These are phyloP conservation scores for Kuschelorhynchus macadamiae DNA, from an alignment of 2,888 invertebrate species.

Conservation along the genomic window DNA sequence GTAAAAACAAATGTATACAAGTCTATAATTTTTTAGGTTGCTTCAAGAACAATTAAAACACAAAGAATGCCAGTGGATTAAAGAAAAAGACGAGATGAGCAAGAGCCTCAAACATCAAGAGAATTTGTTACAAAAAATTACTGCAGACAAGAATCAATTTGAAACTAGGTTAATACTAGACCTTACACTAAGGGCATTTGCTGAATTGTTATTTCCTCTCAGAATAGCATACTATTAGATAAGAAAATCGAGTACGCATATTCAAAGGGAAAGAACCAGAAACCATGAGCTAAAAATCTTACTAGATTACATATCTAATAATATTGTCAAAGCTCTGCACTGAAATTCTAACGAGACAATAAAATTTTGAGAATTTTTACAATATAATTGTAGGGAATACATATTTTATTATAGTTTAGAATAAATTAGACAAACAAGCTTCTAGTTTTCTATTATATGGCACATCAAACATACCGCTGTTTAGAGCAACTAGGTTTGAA, in stretches of 20 bases:
- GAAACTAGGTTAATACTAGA: conserved; percentile 66
- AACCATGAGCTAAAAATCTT: no score
- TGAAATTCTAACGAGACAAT: no score
- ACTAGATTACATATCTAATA: no score
- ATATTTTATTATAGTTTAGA: no score
- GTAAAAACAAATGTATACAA: not conserved
- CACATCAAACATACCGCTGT: no score
- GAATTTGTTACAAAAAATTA: conserved; percentile 61
- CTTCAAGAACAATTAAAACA: conserved; percentile 62
- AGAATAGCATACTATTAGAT: conserved; percentile 29
- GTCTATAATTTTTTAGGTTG: conserved; percentile 54
- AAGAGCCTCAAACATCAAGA: conserved; percentile 62
- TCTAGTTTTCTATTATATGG: no score
- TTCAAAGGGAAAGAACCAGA: no score
- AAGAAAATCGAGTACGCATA: conserved; percentile 8
- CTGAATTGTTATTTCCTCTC: conserved; percentile 63
- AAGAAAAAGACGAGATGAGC: conserved; percentile 63
- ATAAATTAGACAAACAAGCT: no score
- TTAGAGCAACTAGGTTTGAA: no score
- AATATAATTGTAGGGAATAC: no score
- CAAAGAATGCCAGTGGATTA: conserved; percentile 63
- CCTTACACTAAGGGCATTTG: conserved; percentile 64
- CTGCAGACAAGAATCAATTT: conserved; percentile 60
- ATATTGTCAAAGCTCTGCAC: no score
- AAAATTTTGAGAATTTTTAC: no score